phyloP scores from a whole-genome alignment of 2,113 vertebrate species.

The Helogale parvula region DNA sequence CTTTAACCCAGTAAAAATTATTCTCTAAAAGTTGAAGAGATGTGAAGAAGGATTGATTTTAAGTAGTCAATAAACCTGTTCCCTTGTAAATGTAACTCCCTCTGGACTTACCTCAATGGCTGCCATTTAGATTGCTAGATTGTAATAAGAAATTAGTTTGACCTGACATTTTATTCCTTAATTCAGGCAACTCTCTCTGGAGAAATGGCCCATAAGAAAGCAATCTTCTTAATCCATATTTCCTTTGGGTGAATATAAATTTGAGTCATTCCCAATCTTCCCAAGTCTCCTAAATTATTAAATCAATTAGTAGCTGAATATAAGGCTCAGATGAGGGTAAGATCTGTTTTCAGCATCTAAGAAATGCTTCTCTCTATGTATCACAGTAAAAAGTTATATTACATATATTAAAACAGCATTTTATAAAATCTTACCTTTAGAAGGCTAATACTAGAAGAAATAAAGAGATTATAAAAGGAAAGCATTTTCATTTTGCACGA shows the following conservation, averaged over 20 bases:
- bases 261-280: conserved; percentile 5
- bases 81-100: neutral
- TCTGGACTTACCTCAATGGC: neutral
- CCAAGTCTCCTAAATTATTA: conserved; percentile 35
- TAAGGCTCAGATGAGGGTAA: neutral
- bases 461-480: neutral
- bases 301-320: conserved; percentile 7
- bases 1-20: neutral
- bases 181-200: conserved; percentile 40
- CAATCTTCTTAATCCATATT: conserved; percentile 60
- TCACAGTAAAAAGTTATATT: neutral
- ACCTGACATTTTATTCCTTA: conserved; percentile 48
- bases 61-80: conserved; percentile 40
- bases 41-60: conserved; percentile 27
- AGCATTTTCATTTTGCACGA: neutral
- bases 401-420: neutral
- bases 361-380: neutral
- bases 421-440: neutral
- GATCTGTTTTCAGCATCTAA: conserved; percentile 2
- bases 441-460: neutral
- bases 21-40: neutral
- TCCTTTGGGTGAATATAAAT: conserved; percentile 37
- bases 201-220: conserved; percentile 57
- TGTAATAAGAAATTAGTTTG: conserved; percentile 58
- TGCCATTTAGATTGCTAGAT: conserved; percentile 34